Evolutionary conservation across 2,888 invertebrate species (phyloP).

Genomic region (Celastrina argiolus): DNA sequence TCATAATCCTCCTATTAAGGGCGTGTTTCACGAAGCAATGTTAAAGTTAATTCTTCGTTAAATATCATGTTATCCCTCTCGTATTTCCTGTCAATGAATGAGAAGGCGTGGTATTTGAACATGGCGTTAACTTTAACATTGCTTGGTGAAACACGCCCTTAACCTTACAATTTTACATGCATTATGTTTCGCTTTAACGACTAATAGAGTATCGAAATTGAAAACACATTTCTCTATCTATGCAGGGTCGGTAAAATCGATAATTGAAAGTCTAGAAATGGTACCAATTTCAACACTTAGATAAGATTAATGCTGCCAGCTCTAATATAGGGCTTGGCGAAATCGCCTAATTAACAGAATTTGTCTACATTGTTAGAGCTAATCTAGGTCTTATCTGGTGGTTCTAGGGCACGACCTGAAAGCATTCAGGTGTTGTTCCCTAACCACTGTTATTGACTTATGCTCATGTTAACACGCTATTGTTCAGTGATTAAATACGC

Average conservation of each 20-base stretch:
- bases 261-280: constrained; percentile 4
- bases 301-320: constrained; percentile 32
- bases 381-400: constrained; percentile 34
- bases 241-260: not conserved
- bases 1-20: too few relatives aligned
- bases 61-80: too few relatives aligned
- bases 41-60: too few relatives aligned
- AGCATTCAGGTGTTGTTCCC: constrained; percentile 8
- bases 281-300: constrained; percentile 23
- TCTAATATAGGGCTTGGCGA: constrained; percentile 36
- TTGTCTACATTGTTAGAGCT: constrained; percentile 36
- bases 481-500: constrained; percentile 1
- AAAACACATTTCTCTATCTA: not conserved
- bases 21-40: too few relatives aligned
- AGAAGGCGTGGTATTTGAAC: too few relatives aligned
- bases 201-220: too few relatives aligned
- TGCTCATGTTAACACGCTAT: constrained; percentile 6
- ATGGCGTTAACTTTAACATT: too few relatives aligned
- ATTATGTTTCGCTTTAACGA: too few relatives aligned
- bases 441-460: constrained; percentile 12
- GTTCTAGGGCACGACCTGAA: constrained; percentile 37
- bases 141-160: too few relatives aligned
- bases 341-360: constrained; percentile 37
- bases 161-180: too few relatives aligned
- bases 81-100: too few relatives aligned